Conservation (phyloP, 2,888 invertebrate genomes). For the Caenorhabditis imperialis region DNA sequence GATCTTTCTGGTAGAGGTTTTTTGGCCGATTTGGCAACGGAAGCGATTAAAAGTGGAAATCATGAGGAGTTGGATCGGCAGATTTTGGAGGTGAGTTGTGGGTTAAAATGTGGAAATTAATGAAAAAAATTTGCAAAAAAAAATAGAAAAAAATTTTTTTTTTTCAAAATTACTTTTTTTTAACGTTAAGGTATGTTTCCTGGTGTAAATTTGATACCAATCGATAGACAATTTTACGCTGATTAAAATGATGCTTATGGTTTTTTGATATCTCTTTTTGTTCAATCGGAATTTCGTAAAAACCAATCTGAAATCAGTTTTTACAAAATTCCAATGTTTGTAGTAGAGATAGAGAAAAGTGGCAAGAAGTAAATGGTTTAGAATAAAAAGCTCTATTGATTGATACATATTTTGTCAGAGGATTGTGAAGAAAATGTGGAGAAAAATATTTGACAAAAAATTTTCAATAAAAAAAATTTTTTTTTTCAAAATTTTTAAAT, state of each 20-base stretch:
- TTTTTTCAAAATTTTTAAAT: background rate
- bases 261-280: background rate
- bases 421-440: no score
- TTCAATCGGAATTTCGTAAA: background rate
- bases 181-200: no score
- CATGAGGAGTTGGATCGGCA: conserved; percentile 60
- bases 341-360: no score
- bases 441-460: conserved; percentile 1
- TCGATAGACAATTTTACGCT: no score
- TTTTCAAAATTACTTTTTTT: no score
- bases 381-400: no score
- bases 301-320: no score
- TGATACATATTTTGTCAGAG: no score
- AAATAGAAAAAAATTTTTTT: no score
- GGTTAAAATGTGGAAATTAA: background rate
- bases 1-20: conserved; percentile 70
- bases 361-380: no score
- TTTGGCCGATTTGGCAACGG: conserved; percentile 68
- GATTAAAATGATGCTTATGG: background rate
- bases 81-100: conserved; percentile 61
- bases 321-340: no score
- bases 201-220: conserved; percentile 1
- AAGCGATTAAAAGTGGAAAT: conserved; percentile 65
- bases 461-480: background rate
- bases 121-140: no score